phyloP scores from a whole-genome alignment of 2,888 invertebrate genomes.

The Phania funesta region DNA sequence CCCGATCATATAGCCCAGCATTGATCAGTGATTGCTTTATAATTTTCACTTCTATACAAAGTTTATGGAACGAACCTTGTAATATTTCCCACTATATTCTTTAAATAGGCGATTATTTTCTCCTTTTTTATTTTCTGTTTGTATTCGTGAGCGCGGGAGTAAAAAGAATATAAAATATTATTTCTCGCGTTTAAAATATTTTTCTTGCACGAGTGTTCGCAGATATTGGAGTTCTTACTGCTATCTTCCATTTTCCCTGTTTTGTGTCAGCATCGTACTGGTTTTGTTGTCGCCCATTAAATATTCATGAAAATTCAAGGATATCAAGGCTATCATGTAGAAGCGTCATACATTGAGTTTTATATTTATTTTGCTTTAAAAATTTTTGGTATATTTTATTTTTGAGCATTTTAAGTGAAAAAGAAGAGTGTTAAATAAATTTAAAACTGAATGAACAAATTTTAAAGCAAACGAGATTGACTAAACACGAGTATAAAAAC shows the following conservation, averaged over 20 bases:
- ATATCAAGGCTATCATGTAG: slow-evolving; percentile 48
- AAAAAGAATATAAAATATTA: neutral
- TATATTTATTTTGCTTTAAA: slow-evolving; percentile 10
- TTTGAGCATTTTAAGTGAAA: neutral
- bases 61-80: neutral
- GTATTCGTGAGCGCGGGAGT: neutral
- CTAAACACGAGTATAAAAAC: no score
- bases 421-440: no score
- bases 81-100: neutral
- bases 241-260: neutral
- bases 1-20: no score
- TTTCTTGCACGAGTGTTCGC: neutral
- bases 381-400: no score
- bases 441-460: no score
- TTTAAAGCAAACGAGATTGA: no score
- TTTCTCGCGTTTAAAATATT: slow-evolving; percentile 14
- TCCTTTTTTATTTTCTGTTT: slow-evolving; percentile 5
- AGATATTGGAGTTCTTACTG: neutral
- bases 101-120: neutral
- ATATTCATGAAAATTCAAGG: slow-evolving; percentile 66
- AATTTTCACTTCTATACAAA: no score
- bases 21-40: no score
- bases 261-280: slow-evolving; percentile 20
- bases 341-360: slow-evolving; percentile 52
- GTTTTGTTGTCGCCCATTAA: slow-evolving; percentile 62